These are phyloP conservation scores for Baccha elongata DNA, from an alignment of 2,888 invertebrate genomes.

Conservation along the genomic window DNA sequence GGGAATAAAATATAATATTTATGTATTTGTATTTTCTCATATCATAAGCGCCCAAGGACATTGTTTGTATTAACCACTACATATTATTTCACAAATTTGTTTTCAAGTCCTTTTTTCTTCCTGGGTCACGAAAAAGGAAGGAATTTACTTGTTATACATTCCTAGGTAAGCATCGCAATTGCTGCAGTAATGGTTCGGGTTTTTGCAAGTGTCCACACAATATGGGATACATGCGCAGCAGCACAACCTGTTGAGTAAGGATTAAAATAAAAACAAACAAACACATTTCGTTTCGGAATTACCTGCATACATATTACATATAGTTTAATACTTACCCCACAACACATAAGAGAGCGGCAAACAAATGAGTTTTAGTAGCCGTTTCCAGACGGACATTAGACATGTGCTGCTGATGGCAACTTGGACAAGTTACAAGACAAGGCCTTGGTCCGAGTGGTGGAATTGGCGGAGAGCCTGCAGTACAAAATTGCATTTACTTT, in stretches of 20 bases:
- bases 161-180: conserved; percentile 78
- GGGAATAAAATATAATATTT: too few relatives aligned
- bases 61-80: too few relatives aligned
- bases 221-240: conserved; percentile 78
- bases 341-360: conserved; percentile 75
- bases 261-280: neutral
- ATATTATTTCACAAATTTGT: too few relatives aligned
- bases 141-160: conserved; percentile 74
- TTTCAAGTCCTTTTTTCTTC: neutral
- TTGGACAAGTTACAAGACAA: conserved; percentile 74
- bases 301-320: neutral
- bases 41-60: too few relatives aligned
- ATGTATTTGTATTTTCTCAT: too few relatives aligned
- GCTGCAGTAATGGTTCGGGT: conserved; percentile 77
- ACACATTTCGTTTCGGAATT: neutral
- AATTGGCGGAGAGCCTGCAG: neutral
- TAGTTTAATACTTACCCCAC: conserved; percentile 41
- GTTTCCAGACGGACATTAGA: conserved; percentile 73
- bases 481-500: neutral
- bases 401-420: conserved; percentile 74
- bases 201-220: conserved; percentile 77
- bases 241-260: conserved; percentile 55
- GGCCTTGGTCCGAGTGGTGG: conserved; percentile 51
- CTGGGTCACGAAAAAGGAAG: too few relatives aligned
- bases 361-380: conserved; percentile 76